A percentile compares a stretch with the other conserved stretches of the same genome.
Evolutionary conservation across 64 coral and sea anemone genomes (phyloP).

Genomic region (Montipora capricornis): DNA sequence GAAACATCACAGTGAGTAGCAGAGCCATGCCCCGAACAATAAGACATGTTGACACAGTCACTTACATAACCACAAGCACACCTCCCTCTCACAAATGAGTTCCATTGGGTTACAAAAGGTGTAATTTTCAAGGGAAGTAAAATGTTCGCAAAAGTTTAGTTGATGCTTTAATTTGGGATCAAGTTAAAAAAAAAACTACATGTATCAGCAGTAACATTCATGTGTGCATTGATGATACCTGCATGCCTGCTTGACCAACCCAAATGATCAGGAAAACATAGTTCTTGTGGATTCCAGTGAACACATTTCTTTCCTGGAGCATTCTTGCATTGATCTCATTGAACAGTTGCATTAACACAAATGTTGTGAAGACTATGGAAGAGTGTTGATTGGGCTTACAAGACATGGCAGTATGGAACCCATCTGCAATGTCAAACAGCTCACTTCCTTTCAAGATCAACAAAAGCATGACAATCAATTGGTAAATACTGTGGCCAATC

Average conservation of each 20-base stretch:
- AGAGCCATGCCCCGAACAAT: too few relatives aligned
- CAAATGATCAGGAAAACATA: slow-evolving; percentile 84
- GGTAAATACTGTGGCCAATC: slow-evolving; percentile 86
- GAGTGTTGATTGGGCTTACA: slow-evolving; percentile 86
- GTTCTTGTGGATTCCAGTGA: slow-evolving; percentile 85
- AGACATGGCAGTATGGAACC: slow-evolving; percentile 72
- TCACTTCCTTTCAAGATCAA: slow-evolving; percentile 83
- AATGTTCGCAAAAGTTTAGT: too few relatives aligned
- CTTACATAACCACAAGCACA: too few relatives aligned
- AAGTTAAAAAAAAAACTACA: too few relatives aligned
- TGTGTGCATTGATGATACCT: slow-evolving; percentile 48
- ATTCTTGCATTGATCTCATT: slow-evolving; percentile 96
- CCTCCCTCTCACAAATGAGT: too few relatives aligned
- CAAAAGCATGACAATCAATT: slow-evolving; percentile 79
- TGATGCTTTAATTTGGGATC: too few relatives aligned
- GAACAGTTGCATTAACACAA: slow-evolving; percentile 98
- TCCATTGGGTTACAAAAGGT: too few relatives aligned
- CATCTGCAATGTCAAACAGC: slow-evolving; percentile 83
- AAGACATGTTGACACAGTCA: too few relatives aligned
- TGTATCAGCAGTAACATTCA: too few relatives aligned
- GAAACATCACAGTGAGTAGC: too few relatives aligned
- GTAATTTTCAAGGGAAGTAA: too few relatives aligned
- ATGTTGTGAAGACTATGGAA: slow-evolving; percentile 95
- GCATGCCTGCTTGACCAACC: slow-evolving; percentile 74
- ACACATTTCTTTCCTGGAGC: slow-evolving; percentile 92